Evolutionary conservation across 1,140 invertebrate genomes (phyloP).

Genomic region (Drosophila repleta): DNA sequence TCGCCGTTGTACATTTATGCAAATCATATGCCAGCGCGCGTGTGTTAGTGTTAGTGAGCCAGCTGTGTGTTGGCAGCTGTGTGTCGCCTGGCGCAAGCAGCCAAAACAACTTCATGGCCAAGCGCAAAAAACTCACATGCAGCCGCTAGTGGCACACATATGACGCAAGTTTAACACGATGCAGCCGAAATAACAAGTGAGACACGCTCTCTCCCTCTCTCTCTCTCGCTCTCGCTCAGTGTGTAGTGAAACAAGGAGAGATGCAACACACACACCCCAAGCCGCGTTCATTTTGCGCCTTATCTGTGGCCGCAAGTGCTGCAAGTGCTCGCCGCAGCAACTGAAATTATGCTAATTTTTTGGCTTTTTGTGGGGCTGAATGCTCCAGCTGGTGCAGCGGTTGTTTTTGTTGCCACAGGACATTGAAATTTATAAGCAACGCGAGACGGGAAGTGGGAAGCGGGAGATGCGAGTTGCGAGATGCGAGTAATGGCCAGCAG

Average conservation of each 20-base stretch:
- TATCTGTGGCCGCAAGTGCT: slow-evolving; percentile 74
- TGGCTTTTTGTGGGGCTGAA: slow-evolving; percentile 71
- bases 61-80: slow-evolving; percentile 30
- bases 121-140: slow-evolving; percentile 27
- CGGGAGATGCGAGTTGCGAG: not conserved
- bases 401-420: slow-evolving; percentile 37
- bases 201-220: not conserved
- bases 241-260: slow-evolving; percentile 11
- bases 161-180: slow-evolving; percentile 56
- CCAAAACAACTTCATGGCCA: slow-evolving; percentile 43
- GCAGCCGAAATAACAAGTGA: slow-evolving; percentile 60
- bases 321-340: slow-evolving; percentile 62
- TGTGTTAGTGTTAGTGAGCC: slow-evolving; percentile 12
- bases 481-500: slow-evolving; percentile 18
- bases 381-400: slow-evolving; percentile 53
- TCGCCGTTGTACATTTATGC: slow-evolving; percentile 68
- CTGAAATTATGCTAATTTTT: slow-evolving; percentile 79
- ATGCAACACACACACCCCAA: slow-evolving; percentile 21
- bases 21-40: slow-evolving; percentile 47
- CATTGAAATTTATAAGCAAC: slow-evolving; percentile 39
- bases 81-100: slow-evolving; percentile 33
- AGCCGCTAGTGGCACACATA: slow-evolving; percentile 23
- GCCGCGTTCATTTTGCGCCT: slow-evolving; percentile 74
- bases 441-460: slow-evolving; percentile 1
- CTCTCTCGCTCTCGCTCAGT: slow-evolving; percentile 16